Percentiles rank a stretch among this genome's conserved stretches.
Conservation (phyloP, 2,888 invertebrate genomes). For the Rhamnusium bicolor region DNA sequence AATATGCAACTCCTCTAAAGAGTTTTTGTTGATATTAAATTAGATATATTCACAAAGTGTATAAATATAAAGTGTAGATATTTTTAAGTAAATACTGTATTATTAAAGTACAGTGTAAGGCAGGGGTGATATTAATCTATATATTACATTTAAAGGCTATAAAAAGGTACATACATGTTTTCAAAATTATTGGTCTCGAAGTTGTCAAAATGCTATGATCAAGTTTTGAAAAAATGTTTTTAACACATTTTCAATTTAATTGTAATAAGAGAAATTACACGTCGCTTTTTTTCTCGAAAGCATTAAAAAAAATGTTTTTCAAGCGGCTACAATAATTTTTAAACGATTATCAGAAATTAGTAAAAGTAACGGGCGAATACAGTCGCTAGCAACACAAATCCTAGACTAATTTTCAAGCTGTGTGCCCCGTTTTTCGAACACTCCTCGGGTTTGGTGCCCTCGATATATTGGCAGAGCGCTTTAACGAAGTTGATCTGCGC, state of each 20-base stretch:
- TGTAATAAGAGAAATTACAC: too few relatives aligned
- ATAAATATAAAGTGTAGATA: conserved; percentile 6
- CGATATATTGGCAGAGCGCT: conserved; percentile 73
- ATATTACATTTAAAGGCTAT: conserved; percentile 17
- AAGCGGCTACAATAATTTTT: not conserved
- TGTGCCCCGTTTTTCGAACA: conserved; percentile 57
- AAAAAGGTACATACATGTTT: conserved; percentile 11
- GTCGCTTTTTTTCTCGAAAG: not conserved
- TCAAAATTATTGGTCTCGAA: conserved; percentile 8
- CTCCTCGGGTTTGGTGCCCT: conserved; percentile 61
- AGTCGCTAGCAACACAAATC: conserved; percentile 37
- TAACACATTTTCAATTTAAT: not conserved
- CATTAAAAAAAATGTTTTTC: not conserved
- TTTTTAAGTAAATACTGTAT: conserved; percentile 30
- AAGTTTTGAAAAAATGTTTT: not conserved
- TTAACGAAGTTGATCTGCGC: conserved; percentile 75
- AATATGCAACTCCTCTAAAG: not conserved
- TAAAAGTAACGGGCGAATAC: conserved; percentile 15
- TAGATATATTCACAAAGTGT: not conserved
- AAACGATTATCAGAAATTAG: not conserved
- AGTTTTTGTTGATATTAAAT: not conserved
- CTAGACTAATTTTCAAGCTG: conserved; percentile 32
- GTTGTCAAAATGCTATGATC: not conserved
- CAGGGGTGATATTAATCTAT: not conserved
- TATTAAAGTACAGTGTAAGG: conserved; percentile 22